A percentile compares a stretch with the other conserved stretches of the same genome.
phyloP scores from a whole-genome alignment of 2,113 vertebrate genomes.

The Dissostichus mawsoni region DNA sequence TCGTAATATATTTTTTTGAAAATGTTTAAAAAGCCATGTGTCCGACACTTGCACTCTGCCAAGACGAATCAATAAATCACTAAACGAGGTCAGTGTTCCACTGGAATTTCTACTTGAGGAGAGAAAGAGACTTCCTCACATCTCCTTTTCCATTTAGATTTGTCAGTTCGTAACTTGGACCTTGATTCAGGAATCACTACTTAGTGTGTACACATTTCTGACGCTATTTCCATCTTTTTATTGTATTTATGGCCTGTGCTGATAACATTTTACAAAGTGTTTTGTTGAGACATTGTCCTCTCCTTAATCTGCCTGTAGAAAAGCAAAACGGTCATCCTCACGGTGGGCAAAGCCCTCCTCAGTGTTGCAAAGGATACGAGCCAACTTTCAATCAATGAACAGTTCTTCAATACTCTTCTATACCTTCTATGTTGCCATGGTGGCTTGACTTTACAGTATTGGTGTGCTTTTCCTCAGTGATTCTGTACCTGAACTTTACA shows the following conservation, averaged over 20 bases:
- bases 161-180: conserved; percentile 41
- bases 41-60: conserved; percentile 77
- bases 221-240: conserved; percentile 63
- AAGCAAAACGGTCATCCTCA: conserved; percentile 63
- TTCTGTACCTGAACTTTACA: conserved; percentile 78
- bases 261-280: conserved; percentile 68
- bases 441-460: conserved; percentile 79
- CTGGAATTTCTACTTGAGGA: conserved; percentile 36
- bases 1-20: conserved; percentile 66
- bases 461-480: conserved; percentile 80
- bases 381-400: conserved; percentile 67
- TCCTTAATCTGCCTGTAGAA: conserved; percentile 76
- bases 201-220: conserved; percentile 56
- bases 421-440: conserved; percentile 73
- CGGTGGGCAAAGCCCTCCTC: conserved; percentile 61
- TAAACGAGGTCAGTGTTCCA: conserved; percentile 63
- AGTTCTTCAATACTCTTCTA: conserved; percentile 69
- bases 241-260: conserved; percentile 80
- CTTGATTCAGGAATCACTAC: conserved; percentile 66
- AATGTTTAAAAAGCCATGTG: conserved; percentile 75
- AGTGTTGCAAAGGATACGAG: conserved; percentile 74
- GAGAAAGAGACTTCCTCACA: conserved; percentile 50
- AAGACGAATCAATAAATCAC: conserved; percentile 76
- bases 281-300: conserved; percentile 72
- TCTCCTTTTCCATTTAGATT: conserved; percentile 45